Base-by-base conservation (phyloP, 1,140 invertebrate genomes). In the Stenopsyche tienmushanensis region DNA sequence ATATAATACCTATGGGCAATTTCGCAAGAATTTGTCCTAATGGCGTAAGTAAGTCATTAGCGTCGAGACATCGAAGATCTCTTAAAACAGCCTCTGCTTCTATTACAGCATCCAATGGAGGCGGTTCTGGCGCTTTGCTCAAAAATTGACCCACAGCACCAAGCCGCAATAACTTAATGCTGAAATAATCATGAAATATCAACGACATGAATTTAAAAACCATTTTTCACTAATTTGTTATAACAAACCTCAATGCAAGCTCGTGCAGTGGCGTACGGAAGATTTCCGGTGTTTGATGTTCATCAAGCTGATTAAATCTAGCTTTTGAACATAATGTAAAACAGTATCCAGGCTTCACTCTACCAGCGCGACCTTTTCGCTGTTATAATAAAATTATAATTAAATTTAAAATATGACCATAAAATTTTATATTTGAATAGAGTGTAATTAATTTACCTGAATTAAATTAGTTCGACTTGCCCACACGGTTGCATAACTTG, bases 181-280 rank as follows among this genome's bases (percentile, higher is more conserved):
- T 80, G 72, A 18, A 71, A 45, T 15, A 44, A 23, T 21, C n/a
- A 3, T 15, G 1, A 34, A 39, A 57, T 42, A 8, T n/a, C n/a
- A n/a, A n/a, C n/a, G n/a, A n/a, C n/a, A 41, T 41, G n/a, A 9
- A 41, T 9, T 41, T 9, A 41, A 41, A 41, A 8, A 41, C 8
- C 34, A 41, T 41, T 41, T 41, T 41, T 9, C n/a, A n/a, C 34
- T 9, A 41, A 8, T 41, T 8, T 9, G 34, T 8, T 9, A 8
- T 9, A 41, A 8, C 8, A 47, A 78, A 74, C 64, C 88, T 90
- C 13, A 95, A 80, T 0, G 91, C 89, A 41, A 95, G 78, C 74
- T 98, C 95, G 74, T 98, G 95, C 2, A 98, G 80, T 0, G 96
- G 96, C 1, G 94, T 97, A 53, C 96, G 83, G 78, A 97, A 96